These are phyloP conservation scores for Drosophila merina DNA, from an alignment of 2,888 invertebrate species.

Conservation along the genomic window DNA sequence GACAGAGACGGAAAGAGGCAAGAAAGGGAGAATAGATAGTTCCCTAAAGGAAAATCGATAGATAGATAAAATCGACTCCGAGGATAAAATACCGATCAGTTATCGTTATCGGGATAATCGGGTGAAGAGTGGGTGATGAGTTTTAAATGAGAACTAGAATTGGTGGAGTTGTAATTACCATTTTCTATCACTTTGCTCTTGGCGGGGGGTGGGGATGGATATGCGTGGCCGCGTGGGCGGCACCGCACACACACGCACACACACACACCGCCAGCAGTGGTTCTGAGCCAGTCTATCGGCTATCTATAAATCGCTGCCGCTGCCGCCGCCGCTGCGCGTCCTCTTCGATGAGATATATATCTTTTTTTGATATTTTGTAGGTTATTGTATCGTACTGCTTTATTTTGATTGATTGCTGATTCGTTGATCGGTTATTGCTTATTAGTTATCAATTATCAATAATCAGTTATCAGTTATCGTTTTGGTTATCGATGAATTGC, in stretches of 20 bases:
- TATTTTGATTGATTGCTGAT: constrained; percentile 32
- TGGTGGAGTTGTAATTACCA: constrained; percentile 81
- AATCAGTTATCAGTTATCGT: constrained; percentile 21
- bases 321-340: constrained; percentile 38
- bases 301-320: constrained; percentile 34
- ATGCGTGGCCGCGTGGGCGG: constrained; percentile 76
- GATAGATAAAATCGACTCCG: constrained; percentile 4
- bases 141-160: constrained; percentile 71
- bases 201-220: constrained; percentile 66
- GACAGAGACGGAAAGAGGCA: constrained; percentile 21
- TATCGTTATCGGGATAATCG: constrained; percentile 17
- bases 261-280: constrained; percentile 66
- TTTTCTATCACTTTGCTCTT: constrained; percentile 82
- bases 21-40: constrained; percentile 7
- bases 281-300: constrained; percentile 53
- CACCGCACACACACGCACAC: constrained; percentile 76
- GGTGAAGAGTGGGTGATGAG: constrained; percentile 39
- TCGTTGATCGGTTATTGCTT: constrained; percentile 48
- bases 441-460: constrained; percentile 35
- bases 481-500: constrained; percentile 31
- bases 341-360: constrained; percentile 14
- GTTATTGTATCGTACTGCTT: constrained; percentile 19
- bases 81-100: constrained; percentile 13
- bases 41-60: constrained; percentile 15
- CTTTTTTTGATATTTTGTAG: constrained; percentile 7